A percentile compares a stretch with the other conserved stretches of the same genome.
phyloP scores from a whole-genome alignment of 2,797 vertebrate genomes.

The Liparis tanakae region DNA sequence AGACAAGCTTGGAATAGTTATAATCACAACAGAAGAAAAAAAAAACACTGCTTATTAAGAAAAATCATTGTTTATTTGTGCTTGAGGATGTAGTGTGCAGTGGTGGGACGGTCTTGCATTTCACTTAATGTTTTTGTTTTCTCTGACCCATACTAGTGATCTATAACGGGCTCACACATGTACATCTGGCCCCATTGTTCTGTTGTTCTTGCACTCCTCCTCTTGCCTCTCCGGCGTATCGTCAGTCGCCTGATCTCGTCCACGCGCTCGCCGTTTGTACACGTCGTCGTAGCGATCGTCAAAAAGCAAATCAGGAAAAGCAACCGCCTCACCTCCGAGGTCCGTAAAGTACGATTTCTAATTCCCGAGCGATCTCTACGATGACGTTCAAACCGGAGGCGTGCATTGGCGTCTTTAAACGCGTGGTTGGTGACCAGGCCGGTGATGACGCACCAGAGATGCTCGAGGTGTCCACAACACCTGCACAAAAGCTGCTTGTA shows the following conservation, averaged over 20 bases:
- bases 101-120: constrained; percentile 92
- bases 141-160: constrained; percentile 73
- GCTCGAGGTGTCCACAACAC: constrained; percentile 52
- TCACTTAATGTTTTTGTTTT: constrained; percentile 77
- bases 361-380: not conserved
- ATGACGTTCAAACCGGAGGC: not conserved
- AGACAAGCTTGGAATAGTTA: constrained; percentile 90
- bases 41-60: constrained; percentile 72
- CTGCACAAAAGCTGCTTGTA: constrained; percentile 56
- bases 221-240: constrained; percentile 43
- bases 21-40: constrained; percentile 84
- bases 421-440: constrained; percentile 18
- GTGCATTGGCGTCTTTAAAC: not conserved
- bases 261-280: not conserved
- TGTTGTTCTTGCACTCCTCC: constrained; percentile 56
- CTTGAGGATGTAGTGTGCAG: constrained; percentile 86
- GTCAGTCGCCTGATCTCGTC: constrained; percentile 42
- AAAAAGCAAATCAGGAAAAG: not conserved
- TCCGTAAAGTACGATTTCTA: not conserved
- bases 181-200: constrained; percentile 60
- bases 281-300: constrained; percentile 11
- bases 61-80: constrained; percentile 85
- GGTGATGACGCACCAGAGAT: constrained; percentile 40
- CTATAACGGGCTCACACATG: constrained; percentile 59
- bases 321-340: too few relatives aligned